These are phyloP conservation scores for Camarhynchus parvulus DNA, from an alignment of 2,113 vertebrate species.

Conservation along the genomic window DNA sequence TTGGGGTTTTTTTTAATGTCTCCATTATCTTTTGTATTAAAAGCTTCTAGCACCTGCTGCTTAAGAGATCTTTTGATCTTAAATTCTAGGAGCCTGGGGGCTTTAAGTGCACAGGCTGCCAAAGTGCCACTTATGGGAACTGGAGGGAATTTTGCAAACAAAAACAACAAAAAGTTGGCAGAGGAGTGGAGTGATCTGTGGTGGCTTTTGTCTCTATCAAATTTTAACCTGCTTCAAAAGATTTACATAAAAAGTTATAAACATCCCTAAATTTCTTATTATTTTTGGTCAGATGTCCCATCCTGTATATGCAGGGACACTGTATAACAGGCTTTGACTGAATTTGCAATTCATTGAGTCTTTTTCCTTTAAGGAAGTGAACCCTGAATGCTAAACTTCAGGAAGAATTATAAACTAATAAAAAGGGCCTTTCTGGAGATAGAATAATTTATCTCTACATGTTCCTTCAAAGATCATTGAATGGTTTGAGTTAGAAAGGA, in stretches of 20 bases:
- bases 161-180: not conserved
- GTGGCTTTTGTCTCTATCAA: constrained; percentile 21
- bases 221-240: constrained; percentile 19
- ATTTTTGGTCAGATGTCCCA: not conserved
- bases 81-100: constrained; percentile 27
- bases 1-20: not conserved
- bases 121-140: not conserved
- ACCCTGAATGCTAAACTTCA: not conserved
- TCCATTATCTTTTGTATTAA: constrained; percentile 22
- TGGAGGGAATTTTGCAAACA: not conserved
- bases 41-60: constrained; percentile 45
- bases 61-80: constrained; percentile 59
- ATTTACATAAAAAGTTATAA: not conserved
- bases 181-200: not conserved
- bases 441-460: not conserved
- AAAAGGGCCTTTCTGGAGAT: not conserved
- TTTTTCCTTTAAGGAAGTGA: not conserved
- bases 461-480: not conserved
- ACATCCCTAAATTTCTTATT: not conserved
- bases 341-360: not conserved
- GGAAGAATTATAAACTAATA: not conserved
- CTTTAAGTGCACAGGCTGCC: constrained; percentile 25
- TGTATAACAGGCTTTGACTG: not conserved
- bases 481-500: not conserved
- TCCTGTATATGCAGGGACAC: not conserved